phyloP scores from a whole-genome alignment of 2,888 invertebrate genomes.

The Pediacus dermestoides region DNA sequence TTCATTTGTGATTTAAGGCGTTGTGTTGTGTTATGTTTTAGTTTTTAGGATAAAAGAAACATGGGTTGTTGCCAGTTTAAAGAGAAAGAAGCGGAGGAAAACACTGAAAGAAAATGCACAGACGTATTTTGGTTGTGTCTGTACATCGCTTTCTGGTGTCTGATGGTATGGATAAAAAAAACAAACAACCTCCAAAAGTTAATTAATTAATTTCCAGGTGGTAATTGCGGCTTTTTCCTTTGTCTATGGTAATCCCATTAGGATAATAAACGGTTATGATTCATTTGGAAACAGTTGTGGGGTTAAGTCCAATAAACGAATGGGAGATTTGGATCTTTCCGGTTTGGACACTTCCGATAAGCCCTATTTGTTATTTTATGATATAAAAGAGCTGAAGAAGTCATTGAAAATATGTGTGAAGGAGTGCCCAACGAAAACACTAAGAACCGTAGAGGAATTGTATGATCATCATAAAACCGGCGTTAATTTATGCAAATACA shows the following conservation, averaged over 20 bases:
- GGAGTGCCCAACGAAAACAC: conserved; percentile 70
- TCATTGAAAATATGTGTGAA: conserved; percentile 88
- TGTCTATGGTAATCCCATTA: conserved; percentile 80
- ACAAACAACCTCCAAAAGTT: not conserved
- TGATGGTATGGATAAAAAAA: no score
- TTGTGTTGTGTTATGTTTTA: no score
- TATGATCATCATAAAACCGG: conserved; percentile 71
- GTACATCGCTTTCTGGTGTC: conserved; percentile 76
- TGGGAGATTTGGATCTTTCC: conserved; percentile 69
- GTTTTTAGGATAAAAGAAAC: no score
- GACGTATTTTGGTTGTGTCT: conserved; percentile 78
- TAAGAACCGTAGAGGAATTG: conserved; percentile 65
- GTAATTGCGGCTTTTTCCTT: conserved; percentile 82
- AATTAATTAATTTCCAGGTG: conserved; percentile 55
- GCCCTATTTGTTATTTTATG: conserved; percentile 79
- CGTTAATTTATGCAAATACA: conserved; percentile 74
- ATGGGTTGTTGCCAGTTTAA: conserved; percentile 70
- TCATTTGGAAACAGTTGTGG: conserved; percentile 95
- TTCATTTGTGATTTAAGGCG: no score
- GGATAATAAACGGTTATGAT: conserved; percentile 87
- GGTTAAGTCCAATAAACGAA: conserved; percentile 70
- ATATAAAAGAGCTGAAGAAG: conserved; percentile 69
- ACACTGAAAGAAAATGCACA: conserved; percentile 69
- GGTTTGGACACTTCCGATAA: conserved; percentile 78
- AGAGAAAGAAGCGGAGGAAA: conserved; percentile 52